Conservation (phyloP, 2,888 invertebrate species). For the Eristalinus aeneus region DNA sequence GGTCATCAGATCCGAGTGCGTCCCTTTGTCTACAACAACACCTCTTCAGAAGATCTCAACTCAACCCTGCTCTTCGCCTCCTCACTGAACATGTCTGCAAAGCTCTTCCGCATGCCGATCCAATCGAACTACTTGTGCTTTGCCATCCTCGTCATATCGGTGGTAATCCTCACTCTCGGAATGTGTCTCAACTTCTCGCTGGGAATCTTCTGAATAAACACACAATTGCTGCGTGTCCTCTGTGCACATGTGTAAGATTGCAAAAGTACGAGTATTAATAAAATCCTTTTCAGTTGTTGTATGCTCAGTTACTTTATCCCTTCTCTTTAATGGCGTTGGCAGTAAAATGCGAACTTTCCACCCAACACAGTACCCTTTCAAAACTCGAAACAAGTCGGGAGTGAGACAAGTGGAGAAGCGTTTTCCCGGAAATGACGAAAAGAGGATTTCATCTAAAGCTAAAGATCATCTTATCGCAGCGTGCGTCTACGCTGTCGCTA, state of each 20-base stretch:
- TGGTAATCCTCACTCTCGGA: conserved; percentile 86
- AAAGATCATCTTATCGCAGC: conserved; percentile 55
- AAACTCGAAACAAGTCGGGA: too few relatives aligned
- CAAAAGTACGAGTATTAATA: conserved; percentile 39
- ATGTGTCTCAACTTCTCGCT: conserved; percentile 83
- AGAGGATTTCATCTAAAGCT: conserved; percentile 47
- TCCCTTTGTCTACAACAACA: conserved; percentile 90
- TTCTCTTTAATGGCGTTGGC: conserved; percentile 49
- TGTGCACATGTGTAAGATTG: not conserved
- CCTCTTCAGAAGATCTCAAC: conserved; percentile 88
- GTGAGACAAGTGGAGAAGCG: conserved; percentile 31
- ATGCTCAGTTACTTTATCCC: conserved; percentile 44
- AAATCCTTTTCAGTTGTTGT: conserved; percentile 15
- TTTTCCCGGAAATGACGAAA: conserved; percentile 49
- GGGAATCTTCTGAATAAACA: conserved; percentile 72
- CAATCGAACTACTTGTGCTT: conserved; percentile 86
- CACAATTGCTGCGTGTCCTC: conserved; percentile 42
- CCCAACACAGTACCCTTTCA: too few relatives aligned
- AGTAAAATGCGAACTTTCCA: conserved; percentile 51
- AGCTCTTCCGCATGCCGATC: conserved; percentile 88
- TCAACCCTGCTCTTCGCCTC: conserved; percentile 89
- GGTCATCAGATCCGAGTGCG: conserved; percentile 90
- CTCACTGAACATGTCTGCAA: conserved; percentile 87
- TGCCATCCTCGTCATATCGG: conserved; percentile 83
- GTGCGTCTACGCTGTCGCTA: conserved; percentile 25